phyloP scores from a whole-genome alignment of 2,888 invertebrate species.

The Drosophila meridionalis region DNA sequence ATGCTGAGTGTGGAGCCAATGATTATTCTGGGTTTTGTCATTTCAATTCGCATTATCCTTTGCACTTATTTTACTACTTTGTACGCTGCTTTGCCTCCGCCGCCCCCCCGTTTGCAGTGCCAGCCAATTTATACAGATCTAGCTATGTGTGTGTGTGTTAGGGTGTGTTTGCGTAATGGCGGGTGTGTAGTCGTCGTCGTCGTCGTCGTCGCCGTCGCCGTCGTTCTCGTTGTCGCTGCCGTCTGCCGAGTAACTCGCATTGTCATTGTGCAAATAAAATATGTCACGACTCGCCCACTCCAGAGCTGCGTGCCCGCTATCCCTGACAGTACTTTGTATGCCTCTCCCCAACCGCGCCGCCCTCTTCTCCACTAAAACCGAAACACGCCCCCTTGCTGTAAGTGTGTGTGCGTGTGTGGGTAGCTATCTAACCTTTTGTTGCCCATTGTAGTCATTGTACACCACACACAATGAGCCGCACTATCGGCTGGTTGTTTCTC shows the following conservation, averaged over 20 bases:
- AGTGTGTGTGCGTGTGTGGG: constrained; percentile 21
- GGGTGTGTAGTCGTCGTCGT: constrained; percentile 54
- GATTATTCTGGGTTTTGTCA: constrained; percentile 83
- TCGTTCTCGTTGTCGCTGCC: constrained; percentile 36
- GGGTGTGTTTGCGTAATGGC: constrained; percentile 79
- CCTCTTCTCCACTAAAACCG: constrained; percentile 23
- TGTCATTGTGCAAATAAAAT: constrained; percentile 83
- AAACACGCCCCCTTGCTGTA: constrained; percentile 67
- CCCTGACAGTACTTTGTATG: constrained; percentile 44
- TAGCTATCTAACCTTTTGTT: constrained; percentile 75
- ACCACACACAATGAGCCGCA: constrained; percentile 64
- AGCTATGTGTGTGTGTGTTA: constrained; percentile 34
- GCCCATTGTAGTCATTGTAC: constrained; percentile 71
- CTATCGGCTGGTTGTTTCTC: constrained; percentile 54
- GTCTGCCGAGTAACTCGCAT: constrained; percentile 75
- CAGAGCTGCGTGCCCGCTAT: constrained; percentile 35
- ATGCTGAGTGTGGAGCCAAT: constrained; percentile 72
- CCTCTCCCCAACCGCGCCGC: constrained; percentile 1
- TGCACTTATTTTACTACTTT: constrained; percentile 81
- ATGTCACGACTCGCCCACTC: constrained; percentile 81
- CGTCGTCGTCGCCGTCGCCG: constrained; percentile 40
- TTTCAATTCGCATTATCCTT: constrained; percentile 83
- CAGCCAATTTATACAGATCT: constrained; percentile 39
- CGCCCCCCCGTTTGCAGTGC: constrained; percentile 8
- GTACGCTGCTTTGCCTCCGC: constrained; percentile 44